Conservation (phyloP, 2,888 invertebrate species). For the Melanostoma mellinum region DNA sequence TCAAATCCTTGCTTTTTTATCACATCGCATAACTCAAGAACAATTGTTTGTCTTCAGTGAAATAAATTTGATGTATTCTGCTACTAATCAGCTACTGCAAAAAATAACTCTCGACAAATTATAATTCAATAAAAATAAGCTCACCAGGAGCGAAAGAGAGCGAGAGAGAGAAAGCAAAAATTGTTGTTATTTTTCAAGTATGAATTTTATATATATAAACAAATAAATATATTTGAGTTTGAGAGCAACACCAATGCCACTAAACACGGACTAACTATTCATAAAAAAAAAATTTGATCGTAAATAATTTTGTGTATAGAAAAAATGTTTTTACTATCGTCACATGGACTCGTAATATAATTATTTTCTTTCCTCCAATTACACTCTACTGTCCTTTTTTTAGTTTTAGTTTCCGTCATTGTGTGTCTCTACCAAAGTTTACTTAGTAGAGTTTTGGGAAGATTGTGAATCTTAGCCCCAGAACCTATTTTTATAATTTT, state of each 20-base stretch:
- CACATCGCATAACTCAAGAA: slow-evolving; percentile 12
- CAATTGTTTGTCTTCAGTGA: too few species aligned
- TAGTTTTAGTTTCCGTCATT: slow-evolving; percentile 55
- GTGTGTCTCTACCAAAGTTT: slow-evolving; percentile 61
- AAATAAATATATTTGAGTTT: slow-evolving; percentile 54
- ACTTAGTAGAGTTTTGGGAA: slow-evolving; percentile 16
- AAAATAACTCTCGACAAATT: slow-evolving; percentile 5
- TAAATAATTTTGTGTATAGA: slow-evolving; percentile 63
- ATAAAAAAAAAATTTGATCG: slow-evolving; percentile 25
- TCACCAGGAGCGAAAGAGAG: slow-evolving; percentile 13
- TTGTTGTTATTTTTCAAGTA: slow-evolving; percentile 39
- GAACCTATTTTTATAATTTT: slow-evolving; percentile 23
- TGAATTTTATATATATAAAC: slow-evolving; percentile 50
- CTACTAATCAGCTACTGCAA: not conserved
- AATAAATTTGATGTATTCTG: slow-evolving; percentile 12
- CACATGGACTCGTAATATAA: slow-evolving; percentile 48
- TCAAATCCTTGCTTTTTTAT: slow-evolving; percentile 53
- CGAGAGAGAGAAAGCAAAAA: slow-evolving; percentile 8
- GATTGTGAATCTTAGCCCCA: slow-evolving; percentile 53
- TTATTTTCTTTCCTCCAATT: slow-evolving; percentile 47
- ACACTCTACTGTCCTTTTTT: slow-evolving; percentile 23
- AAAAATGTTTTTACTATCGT: slow-evolving; percentile 29
- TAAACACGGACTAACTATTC: slow-evolving; percentile 43
- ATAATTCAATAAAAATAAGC: slow-evolving; percentile 5
- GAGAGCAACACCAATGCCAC: slow-evolving; percentile 45